Percentiles rank a stretch among this genome's conserved stretches.
These are phyloP conservation scores for Ophion slaviceki DNA, from an alignment of 2,888 invertebrate genomes.

Conservation along the genomic window DNA sequence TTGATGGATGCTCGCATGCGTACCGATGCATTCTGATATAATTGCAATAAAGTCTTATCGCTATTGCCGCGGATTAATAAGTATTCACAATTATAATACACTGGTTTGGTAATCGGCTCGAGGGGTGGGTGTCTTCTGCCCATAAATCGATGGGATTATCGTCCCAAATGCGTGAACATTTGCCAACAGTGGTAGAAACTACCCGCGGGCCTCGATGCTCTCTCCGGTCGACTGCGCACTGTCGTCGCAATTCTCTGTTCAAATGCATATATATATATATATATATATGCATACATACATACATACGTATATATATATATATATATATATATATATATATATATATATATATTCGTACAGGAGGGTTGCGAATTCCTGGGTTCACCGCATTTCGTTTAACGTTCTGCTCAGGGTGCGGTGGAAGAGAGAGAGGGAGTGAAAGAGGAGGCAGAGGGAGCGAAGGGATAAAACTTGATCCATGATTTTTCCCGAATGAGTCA, in stretches of 20 bases:
- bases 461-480: slow-evolving; percentile 51
- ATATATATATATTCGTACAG: background rate
- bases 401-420: slow-evolving; percentile 47
- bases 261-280: background rate
- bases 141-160: slow-evolving; percentile 77
- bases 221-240: slow-evolving; percentile 25
- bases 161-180: slow-evolving; percentile 66
- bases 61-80: slow-evolving; percentile 71
- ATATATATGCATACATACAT: too few relatives aligned
- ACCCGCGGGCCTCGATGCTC: slow-evolving; percentile 37
- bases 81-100: slow-evolving; percentile 75
- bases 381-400: slow-evolving; percentile 54
- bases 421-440: background rate
- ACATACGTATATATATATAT: background rate
- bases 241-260: slow-evolving; percentile 39
- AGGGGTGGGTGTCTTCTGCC: slow-evolving; percentile 61
- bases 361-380: slow-evolving; percentile 49
- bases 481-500: slow-evolving; percentile 45
- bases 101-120: slow-evolving; percentile 76
- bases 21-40: slow-evolving; percentile 24
- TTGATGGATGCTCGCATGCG: background rate
- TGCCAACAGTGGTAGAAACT: slow-evolving; percentile 57
- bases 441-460: slow-evolving; percentile 13
- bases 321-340: background rate
- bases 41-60: slow-evolving; percentile 43